Base-by-base conservation (phyloP, 2,113 vertebrate species). In the Ptyas mucosa region DNA sequence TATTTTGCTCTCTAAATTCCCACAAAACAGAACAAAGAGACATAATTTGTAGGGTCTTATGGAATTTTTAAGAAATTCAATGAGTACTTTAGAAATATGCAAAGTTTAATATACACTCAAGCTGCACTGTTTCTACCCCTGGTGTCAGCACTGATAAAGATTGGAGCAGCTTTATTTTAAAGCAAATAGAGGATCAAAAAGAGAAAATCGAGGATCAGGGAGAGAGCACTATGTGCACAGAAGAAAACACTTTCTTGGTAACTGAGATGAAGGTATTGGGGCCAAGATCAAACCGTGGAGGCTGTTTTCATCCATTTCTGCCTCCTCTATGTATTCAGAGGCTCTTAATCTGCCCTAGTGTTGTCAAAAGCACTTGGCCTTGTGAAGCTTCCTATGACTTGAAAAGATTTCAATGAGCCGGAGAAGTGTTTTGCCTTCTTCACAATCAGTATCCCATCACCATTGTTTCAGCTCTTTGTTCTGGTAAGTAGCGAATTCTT, bases 251-350 rank as follows among this genome's bases (percentile, higher is more conserved):
- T 90, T 52, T 93, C 91, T 23, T 51, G 93, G 53, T 89, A 90
- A 94, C 90, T 46, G 93, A 92, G 93, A 53, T 53, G 23, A 89
- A 57, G 90, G 1, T n/a, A 88, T 23, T 51, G 10, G 21, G 90
- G 91, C 57, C 88, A 91, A 93, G 34, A 64, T 1, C 0, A 64
- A 69, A 64, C 43, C 46, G 52, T 69, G 46, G 20, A 49, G 49
- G 94, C 51, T 1, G 1, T 5, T 39, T 75, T 81, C 52, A 94
- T 95, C 89, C 81, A 29, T 95, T 43, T 39, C 14, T 93, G 54
- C 39, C 43, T 88, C n/a, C 29, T 54, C 55, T 51, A 88, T 15
- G 85, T 2, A 93, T 54, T 61, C 95, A 95, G 95, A 93, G 94
- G 94, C 91, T 34, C 94, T 92, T 92, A 91, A 43, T 93, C 12